These are phyloP conservation scores for Electrona antarctica DNA, from an alignment of 2,113 vertebrate genomes.

Conservation along the genomic window DNA sequence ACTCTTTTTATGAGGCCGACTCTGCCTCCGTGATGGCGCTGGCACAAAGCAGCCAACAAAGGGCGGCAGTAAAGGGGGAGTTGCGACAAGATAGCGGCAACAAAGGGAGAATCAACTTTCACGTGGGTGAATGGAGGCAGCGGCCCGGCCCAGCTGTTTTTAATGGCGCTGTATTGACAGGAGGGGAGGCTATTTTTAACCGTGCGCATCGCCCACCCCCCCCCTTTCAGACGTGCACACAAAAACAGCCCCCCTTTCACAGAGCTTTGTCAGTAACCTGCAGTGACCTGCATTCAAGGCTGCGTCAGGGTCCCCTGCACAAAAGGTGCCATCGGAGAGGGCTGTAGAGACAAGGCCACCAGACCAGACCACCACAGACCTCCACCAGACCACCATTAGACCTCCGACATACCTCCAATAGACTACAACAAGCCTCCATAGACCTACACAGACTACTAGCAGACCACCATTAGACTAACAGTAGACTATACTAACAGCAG, in stretches of 20 bases:
- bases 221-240: conserved; percentile 72
- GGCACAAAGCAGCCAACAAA: conserved; percentile 72
- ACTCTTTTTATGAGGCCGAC: conserved; percentile 81
- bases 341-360: conserved; percentile 32
- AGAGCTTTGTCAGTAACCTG: conserved; percentile 79
- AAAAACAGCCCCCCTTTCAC: conserved; percentile 68
- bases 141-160: conserved; percentile 80
- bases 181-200: conserved; percentile 80
- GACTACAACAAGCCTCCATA: not conserved
- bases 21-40: conserved; percentile 67
- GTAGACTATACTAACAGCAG: too few relatives aligned
- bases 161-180: conserved; percentile 78
- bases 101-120: conserved; percentile 83
- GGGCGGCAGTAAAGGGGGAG: conserved; percentile 75
- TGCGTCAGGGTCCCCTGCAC: conserved; percentile 72
- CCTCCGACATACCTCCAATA: not conserved
- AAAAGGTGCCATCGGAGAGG: conserved; percentile 66
- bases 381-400: conserved; percentile 12
- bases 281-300: conserved; percentile 80
- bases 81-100: conserved; percentile 75
- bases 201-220: conserved; percentile 46
- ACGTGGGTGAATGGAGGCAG: conserved; percentile 77
- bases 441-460: too few relatives aligned
- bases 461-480: too few relatives aligned
- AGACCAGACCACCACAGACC: conserved; percentile 31